phyloP scores from a whole-genome alignment of 2,113 vertebrate genomes.

The Parotia lawesii region DNA sequence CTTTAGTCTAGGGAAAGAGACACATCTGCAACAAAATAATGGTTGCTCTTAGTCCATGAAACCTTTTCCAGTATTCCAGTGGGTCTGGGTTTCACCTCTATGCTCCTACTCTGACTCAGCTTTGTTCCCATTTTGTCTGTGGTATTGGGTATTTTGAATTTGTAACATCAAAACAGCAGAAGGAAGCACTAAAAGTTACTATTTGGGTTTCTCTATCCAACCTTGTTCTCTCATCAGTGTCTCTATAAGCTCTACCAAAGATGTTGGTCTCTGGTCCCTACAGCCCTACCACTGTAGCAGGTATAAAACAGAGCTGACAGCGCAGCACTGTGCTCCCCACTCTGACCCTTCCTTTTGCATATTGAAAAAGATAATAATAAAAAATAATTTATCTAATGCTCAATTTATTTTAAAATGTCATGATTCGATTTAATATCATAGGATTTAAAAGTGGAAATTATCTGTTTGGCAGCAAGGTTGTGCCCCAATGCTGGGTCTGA shows the following conservation, averaged over 20 bases:
- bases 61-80: not conserved
- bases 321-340: accelerated
- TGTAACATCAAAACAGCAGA: not conserved
- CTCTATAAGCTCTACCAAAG: not conserved
- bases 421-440: not conserved
- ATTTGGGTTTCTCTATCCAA: not conserved
- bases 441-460: not conserved
- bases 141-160: not conserved
- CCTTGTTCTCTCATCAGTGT: not conserved
- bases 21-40: not conserved
- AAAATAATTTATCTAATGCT: not conserved
- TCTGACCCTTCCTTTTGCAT: not conserved
- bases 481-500: accelerated
- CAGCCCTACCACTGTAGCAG: not conserved
- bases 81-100: not conserved
- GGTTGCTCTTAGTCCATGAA: not conserved
- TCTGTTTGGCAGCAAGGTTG: not conserved
- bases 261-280: not conserved
- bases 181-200: not conserved
- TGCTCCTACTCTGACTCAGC: not conserved
- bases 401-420: not conserved
- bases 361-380: not conserved
- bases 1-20: not conserved
- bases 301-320: not conserved
- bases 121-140: not conserved